Evolutionary conservation across 2,797 vertebrate genomes (phyloP).

Genomic region (Crenuchus spilurus): DNA sequence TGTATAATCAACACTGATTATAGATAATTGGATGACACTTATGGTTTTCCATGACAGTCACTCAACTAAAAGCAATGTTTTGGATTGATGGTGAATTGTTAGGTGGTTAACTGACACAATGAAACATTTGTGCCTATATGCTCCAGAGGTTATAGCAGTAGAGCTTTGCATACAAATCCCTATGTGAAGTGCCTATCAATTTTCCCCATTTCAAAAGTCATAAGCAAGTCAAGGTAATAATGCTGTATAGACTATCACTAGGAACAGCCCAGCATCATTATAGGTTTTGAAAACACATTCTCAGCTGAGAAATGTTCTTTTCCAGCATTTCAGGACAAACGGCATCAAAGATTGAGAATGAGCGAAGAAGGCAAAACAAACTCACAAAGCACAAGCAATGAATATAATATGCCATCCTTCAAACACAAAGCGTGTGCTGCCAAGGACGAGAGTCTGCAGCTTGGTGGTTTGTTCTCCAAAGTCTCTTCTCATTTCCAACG

Average conservation of each 20-base stretch:
- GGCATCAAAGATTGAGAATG: neutral
- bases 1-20: conserved; percentile 28
- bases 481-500: conserved; percentile 39
- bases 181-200: neutral
- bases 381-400: conserved; percentile 8
- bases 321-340: neutral
- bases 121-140: neutral
- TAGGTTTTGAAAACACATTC: neutral
- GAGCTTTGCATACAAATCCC: neutral
- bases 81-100: neutral
- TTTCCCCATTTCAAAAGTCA: neutral
- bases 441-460: conserved; percentile 51
- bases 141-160: neutral
- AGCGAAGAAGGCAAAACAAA: conserved; percentile 13
- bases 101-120: neutral
- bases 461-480: conserved; percentile 15
- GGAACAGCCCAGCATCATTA: neutral
- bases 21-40: conserved; percentile 10
- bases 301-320: neutral
- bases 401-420: conserved; percentile 14
- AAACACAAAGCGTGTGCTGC: conserved; percentile 46
- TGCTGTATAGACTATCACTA: neutral
- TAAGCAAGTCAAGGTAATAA: neutral
- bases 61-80: conserved; percentile 3
- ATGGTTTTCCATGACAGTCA: neutral